A percentile compares a stretch with the other conserved stretches of the same genome.
These are phyloP conservation scores for Meliscaeva auricollis DNA, from an alignment of 2,888 invertebrate species.

Conservation along the genomic window DNA sequence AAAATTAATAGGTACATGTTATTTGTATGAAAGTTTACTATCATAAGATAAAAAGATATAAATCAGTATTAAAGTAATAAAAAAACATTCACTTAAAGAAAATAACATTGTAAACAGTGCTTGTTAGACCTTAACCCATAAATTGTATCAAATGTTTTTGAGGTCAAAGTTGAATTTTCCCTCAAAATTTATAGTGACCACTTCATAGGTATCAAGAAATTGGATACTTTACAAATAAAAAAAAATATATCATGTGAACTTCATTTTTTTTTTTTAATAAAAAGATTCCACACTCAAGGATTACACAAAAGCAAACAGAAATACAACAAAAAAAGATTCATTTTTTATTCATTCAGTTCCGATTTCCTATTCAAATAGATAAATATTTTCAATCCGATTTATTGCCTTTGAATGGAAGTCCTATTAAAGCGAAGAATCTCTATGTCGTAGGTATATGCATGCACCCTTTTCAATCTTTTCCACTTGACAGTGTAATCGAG, in stretches of 20 bases:
- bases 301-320: slow-evolving; percentile 32
- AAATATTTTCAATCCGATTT: slow-evolving; percentile 60
- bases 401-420: slow-evolving; percentile 42
- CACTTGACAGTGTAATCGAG: slow-evolving; percentile 63
- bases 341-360: slow-evolving; percentile 37
- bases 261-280: neutral
- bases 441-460: too few species aligned
- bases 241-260: neutral
- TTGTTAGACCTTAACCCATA: too few species aligned
- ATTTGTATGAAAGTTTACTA: too few species aligned
- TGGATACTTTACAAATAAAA: neutral
- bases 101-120: too few species aligned
- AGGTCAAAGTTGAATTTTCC: slow-evolving; percentile 1
- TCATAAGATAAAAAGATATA: too few species aligned
- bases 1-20: too few species aligned
- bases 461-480: slow-evolving; percentile 60
- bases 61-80: too few species aligned
- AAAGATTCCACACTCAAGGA: slow-evolving; percentile 39
- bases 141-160: too few species aligned
- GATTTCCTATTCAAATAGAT: slow-evolving; percentile 53
- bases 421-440: slow-evolving; percentile 48
- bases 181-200: slow-evolving; percentile 3
- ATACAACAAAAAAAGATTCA: neutral
- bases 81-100: too few species aligned
- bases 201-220: neutral